Conservation (phyloP, 1,140 invertebrate species). For the Hyposmocoma kahamanoa region DNA sequence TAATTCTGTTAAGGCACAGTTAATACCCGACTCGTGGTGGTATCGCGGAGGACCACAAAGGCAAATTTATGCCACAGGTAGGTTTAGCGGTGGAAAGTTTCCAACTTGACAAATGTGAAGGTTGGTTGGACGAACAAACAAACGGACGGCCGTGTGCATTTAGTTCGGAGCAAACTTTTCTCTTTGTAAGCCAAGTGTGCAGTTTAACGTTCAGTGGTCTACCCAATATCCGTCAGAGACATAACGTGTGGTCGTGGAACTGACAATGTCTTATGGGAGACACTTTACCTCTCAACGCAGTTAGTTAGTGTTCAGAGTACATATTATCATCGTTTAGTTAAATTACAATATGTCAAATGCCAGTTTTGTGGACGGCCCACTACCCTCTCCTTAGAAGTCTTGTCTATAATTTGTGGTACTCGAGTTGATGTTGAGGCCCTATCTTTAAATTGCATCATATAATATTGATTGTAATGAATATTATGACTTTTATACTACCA, state of each 20-base stretch:
- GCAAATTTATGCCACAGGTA: slow-evolving; percentile 16
- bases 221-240: slow-evolving; percentile 42
- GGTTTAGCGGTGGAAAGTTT: slow-evolving; percentile 24
- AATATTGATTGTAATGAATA: too few relatives aligned
- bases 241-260: slow-evolving; percentile 14
- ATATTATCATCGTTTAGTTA: too few relatives aligned
- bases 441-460: too few relatives aligned
- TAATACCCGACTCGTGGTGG: background rate
- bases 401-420: too few relatives aligned
- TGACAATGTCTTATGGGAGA: background rate
- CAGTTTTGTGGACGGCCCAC: too few relatives aligned
- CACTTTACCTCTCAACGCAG: too few relatives aligned
- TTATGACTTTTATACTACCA: too few relatives aligned
- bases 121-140: slow-evolving; percentile 24
- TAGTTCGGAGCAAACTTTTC: slow-evolving; percentile 46
- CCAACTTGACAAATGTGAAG: slow-evolving; percentile 32
- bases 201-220: slow-evolving; percentile 32
- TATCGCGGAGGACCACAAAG: slow-evolving; percentile 5
- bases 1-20: background rate
- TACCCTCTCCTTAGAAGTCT: too few relatives aligned
- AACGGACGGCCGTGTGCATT: slow-evolving; percentile 27
- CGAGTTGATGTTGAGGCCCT: too few relatives aligned
- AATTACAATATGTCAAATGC: too few relatives aligned
- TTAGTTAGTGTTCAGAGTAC: too few relatives aligned
- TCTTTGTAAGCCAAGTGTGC: slow-evolving; percentile 49